Conservation (phyloP, 2,113 vertebrate species). For the Alosa alosa region DNA sequence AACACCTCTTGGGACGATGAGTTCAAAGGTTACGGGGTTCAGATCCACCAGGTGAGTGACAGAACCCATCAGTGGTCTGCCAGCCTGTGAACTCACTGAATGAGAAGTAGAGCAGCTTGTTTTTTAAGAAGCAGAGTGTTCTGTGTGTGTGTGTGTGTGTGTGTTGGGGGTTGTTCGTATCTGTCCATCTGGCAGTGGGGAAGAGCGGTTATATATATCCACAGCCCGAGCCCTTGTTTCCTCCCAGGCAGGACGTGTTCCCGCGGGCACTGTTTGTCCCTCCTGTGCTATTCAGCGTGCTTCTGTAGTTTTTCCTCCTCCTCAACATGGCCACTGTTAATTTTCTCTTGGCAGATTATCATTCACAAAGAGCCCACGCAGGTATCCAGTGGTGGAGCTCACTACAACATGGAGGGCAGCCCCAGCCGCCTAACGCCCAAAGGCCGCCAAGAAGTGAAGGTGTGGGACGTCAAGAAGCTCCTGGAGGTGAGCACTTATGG, state of each 20-base stretch:
- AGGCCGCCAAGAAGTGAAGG: constrained; percentile 53
- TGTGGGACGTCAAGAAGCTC: constrained; percentile 94
- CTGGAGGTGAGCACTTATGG: constrained; percentile 80
- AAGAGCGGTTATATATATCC: background rate
- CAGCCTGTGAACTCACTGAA: background rate
- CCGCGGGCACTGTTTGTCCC: background rate
- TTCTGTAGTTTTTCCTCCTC: background rate
- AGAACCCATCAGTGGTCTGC: background rate
- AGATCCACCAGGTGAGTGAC: constrained; percentile 90
- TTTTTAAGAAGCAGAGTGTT: background rate
- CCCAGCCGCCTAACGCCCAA: constrained; percentile 65
- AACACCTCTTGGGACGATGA: constrained; percentile 93
- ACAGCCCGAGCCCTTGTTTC: background rate
- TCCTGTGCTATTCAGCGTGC: background rate
- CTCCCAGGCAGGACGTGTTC: background rate
- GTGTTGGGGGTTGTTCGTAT: background rate
- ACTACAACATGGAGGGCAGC: constrained; percentile 92
- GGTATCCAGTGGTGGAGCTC: constrained; percentile 49
- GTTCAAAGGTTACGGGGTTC: constrained; percentile 91
- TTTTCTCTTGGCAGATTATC: constrained; percentile 77
- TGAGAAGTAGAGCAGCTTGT: background rate
- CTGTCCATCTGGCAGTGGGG: background rate
- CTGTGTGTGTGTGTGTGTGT: too few species aligned
- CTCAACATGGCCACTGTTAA: background rate
- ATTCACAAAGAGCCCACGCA: constrained; percentile 84